phyloP scores from a whole-genome alignment of 2,797 vertebrate genomes.

The Pelobates cultripes region DNA sequence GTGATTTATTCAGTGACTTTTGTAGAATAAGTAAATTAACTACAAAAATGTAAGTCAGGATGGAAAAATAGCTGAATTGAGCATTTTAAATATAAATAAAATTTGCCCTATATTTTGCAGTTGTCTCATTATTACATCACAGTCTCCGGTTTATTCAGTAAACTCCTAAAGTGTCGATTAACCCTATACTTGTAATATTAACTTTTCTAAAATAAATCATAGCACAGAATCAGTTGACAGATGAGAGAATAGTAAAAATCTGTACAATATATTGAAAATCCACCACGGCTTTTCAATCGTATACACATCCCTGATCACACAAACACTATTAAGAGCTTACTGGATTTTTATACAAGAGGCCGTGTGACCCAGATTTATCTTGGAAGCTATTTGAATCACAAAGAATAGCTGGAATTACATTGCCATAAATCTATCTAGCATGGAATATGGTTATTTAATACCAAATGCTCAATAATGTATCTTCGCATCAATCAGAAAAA shows the following conservation, averaged over 20 bases:
- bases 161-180: no score
- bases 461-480: conserved; percentile 27
- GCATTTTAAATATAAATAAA: no score
- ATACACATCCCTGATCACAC: conserved; percentile 30
- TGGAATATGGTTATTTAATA: conserved; percentile 36
- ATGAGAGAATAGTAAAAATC: neutral
- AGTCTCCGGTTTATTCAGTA: no score
- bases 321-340: conserved; percentile 53
- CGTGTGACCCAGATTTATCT: conserved; percentile 52
- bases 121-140: no score
- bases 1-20: no score
- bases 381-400: conserved; percentile 29
- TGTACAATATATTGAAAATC: conserved; percentile 27
- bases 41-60: no score
- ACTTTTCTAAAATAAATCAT: no score
- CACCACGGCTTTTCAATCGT: conserved; percentile 35
- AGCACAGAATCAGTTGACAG: neutral
- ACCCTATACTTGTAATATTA: no score
- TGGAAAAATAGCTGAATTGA: no score
- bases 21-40: no score
- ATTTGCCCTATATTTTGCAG: no score
- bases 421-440: conserved; percentile 27
- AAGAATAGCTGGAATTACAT: conserved; percentile 5
- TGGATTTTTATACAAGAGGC: conserved; percentile 47
- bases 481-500: conserved; percentile 4